phyloP scores from a whole-genome alignment of 2,797 vertebrate genomes.

The Acanthopagrus latus region DNA sequence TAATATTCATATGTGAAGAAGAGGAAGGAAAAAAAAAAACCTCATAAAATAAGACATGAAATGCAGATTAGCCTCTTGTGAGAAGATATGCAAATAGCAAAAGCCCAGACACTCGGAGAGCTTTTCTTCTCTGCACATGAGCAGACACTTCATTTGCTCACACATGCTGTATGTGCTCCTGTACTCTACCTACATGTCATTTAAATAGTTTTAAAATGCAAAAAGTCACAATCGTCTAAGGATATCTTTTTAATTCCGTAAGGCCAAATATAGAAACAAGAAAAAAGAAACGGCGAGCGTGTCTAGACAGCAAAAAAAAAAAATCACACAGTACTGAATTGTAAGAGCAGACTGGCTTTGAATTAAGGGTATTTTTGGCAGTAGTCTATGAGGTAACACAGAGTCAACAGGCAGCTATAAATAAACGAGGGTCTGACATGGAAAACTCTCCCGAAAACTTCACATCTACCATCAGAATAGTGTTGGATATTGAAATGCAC shows the following conservation, averaged over 20 bases:
- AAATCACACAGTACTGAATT: constrained; percentile 16
- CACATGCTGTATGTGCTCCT: constrained; percentile 30
- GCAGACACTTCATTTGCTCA: constrained; percentile 44
- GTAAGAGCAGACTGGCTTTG: constrained; percentile 31
- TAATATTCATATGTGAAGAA: constrained; percentile 78
- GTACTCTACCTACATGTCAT: constrained; percentile 39
- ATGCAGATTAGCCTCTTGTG: constrained; percentile 78
- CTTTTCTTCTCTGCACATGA: constrained; percentile 56
- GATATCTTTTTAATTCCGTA: constrained; percentile 40
- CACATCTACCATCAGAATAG: neutral
- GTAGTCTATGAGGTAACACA: constrained; percentile 15
- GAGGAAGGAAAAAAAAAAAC: constrained; percentile 16
- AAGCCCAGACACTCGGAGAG: constrained; percentile 50
- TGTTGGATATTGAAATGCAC: constrained; percentile 9
- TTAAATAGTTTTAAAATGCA: constrained; percentile 60
- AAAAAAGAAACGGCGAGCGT: neutral
- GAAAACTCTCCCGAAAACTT: neutral
- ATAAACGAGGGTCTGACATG: constrained; percentile 4
- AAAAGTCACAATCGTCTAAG: constrained; percentile 51
- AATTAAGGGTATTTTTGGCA: constrained; percentile 33
- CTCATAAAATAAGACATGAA: constrained; percentile 72
- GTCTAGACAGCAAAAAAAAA: constrained; percentile 37
- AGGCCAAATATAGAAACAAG: constrained; percentile 57
- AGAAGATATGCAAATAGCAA: constrained; percentile 75
- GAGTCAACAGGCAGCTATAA: neutral